Percentiles rank a stretch among this genome's conserved stretches.
Evolutionary conservation across 2,888 invertebrate genomes (phyloP).

Genomic region (Fragum sueziense): DNA sequence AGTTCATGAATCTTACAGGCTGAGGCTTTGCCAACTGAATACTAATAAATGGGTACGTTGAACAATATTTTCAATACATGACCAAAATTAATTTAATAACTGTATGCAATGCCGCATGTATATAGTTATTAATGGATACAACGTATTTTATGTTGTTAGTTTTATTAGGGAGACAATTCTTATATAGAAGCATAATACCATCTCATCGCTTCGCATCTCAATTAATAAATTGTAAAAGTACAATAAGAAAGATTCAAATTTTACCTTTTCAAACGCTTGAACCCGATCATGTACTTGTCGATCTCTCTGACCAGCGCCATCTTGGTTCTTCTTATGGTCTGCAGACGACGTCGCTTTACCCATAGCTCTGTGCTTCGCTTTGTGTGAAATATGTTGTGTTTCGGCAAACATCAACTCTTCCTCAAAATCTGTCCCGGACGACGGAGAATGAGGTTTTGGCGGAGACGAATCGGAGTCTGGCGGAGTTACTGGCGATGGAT

Average conservation of each 20-base stretch:
- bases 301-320: background rate
- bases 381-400: constrained; percentile 25
- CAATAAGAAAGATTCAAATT: background rate
- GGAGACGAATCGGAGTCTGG: constrained; percentile 79
- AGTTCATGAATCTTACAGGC: too few species aligned
- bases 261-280: constrained; percentile 20
- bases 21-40: too few species aligned
- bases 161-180: too few species aligned
- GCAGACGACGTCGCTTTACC: background rate
- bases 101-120: too few species aligned
- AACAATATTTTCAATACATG: too few species aligned
- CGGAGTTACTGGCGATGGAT: constrained; percentile 79
- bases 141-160: too few species aligned
- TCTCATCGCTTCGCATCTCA: background rate
- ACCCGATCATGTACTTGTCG: constrained; percentile 12
- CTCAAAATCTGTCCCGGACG: constrained; percentile 73
- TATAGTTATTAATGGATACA: too few species aligned
- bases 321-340: background rate
- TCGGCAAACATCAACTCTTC: constrained; percentile 62
- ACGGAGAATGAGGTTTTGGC: constrained; percentile 79
- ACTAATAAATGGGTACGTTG: too few species aligned
- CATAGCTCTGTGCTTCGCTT: constrained; percentile 7
- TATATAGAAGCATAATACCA: too few species aligned
- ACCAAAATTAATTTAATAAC: too few species aligned
- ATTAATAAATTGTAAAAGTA: background rate